These are phyloP conservation scores for Takifugu rubripes DNA, from an alignment of 2,797 vertebrate species.

Conservation along the genomic window DNA sequence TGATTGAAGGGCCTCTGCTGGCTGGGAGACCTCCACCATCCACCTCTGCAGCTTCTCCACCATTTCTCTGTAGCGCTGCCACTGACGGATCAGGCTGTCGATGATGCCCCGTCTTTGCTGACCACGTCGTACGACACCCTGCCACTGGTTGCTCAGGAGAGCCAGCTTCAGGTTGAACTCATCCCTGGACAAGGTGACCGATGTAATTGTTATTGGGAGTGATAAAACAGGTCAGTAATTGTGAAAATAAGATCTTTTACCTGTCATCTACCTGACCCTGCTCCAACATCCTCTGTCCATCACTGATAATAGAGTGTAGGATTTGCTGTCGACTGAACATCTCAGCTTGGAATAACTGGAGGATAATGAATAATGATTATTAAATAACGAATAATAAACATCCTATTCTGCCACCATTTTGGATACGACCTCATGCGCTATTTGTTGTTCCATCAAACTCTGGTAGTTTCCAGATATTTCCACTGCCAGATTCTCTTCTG, in stretches of 20 bases:
- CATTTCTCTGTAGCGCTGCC: constrained; percentile 93
- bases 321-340: constrained; percentile 99
- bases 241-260: constrained; percentile 59
- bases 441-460: constrained; percentile 91
- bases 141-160: constrained; percentile 94
- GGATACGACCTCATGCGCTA: constrained; percentile 84
- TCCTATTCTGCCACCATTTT: background rate
- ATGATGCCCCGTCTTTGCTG: constrained; percentile 95
- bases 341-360: constrained; percentile 94
- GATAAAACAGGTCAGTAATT: background rate
- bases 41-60: constrained; percentile 87
- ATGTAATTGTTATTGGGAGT: background rate
- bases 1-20: constrained; percentile 71
- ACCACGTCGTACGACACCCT: constrained; percentile 91
- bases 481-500: constrained; percentile 88
- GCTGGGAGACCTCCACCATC: constrained; percentile 81
- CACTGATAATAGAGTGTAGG: constrained; percentile 92
- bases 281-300: constrained; percentile 92
- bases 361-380: constrained; percentile 21
- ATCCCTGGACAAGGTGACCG: constrained; percentile 70
- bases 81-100: constrained; percentile 90
- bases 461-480: constrained; percentile 95
- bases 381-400: background rate
- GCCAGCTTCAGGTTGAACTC: constrained; percentile 92
- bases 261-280: constrained; percentile 98